Evolutionary conservation across 1,140 invertebrate genomes (phyloP).

Genomic region (Bombus fervidus): DNA sequence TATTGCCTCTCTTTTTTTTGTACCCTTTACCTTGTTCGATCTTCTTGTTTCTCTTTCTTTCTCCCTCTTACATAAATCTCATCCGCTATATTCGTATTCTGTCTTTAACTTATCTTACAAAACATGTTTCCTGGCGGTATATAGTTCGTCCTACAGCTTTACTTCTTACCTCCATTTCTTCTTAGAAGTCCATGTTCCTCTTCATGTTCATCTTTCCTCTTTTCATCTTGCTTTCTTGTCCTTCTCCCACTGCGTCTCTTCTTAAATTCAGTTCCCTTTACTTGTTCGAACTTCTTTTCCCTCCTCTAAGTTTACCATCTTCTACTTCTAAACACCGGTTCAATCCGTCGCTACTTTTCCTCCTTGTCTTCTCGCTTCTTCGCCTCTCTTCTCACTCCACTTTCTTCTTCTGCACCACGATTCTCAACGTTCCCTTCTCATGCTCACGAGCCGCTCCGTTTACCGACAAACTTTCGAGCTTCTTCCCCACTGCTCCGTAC

Average conservation of each 20-base stretch:
- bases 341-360: not conserved
- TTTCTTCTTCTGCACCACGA: not conserved
- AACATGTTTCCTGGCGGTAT: conserved; percentile 10
- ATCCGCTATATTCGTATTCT: not conserved
- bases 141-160: not conserved
- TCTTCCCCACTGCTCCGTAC: conserved; percentile 16
- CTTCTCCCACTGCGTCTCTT: not conserved
- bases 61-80: not conserved
- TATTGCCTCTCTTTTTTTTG: not conserved
- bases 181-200: not conserved
- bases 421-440: conserved; percentile 39
- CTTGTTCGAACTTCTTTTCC: not conserved
- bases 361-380: not conserved
- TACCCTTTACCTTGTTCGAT: no score
- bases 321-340: not conserved
- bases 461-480: conserved; percentile 58
- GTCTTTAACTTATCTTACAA: not conserved
- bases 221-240: not conserved
- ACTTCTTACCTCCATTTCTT: not conserved
- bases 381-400: not conserved
- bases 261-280: not conserved
- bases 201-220: not conserved
- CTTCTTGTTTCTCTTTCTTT: not conserved
- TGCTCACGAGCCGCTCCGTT: conserved; percentile 32
- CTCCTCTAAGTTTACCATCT: not conserved